Conservation (phyloP, 1,140 invertebrate genomes). For the Lepidostoma basale region DNA sequence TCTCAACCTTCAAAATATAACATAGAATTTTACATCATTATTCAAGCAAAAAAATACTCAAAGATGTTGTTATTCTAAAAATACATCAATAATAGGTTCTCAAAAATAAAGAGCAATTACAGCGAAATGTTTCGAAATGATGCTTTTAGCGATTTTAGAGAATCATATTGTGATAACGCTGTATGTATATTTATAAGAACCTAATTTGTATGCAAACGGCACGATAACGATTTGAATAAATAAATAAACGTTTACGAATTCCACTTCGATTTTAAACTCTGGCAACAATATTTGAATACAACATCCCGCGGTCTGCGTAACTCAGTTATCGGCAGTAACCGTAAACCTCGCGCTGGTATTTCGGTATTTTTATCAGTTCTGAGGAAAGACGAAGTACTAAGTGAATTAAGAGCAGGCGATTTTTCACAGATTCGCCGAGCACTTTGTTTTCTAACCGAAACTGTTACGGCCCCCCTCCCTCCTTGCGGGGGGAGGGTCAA, state of each 20-base stretch:
- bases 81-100: neutral
- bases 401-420: conserved; percentile 21
- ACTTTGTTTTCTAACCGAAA: conserved; percentile 19
- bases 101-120: neutral
- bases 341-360: neutral
- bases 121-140: neutral
- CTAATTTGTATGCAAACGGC: no score
- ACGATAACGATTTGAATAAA: no score
- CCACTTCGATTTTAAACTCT: no score
- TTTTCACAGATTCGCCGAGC: conserved; percentile 23
- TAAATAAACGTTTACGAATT: no score
- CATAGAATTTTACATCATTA: no score
- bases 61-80: no score
- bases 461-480: neutral
- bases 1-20: no score
- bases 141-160: no score
- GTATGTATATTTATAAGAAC: no score
- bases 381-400: neutral
- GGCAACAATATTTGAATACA: neutral
- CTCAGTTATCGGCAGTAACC: conserved; percentile 3
- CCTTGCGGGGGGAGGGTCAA: neutral
- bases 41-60: no score
- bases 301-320: neutral
- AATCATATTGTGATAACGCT: no score
- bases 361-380: conserved; percentile 4